phyloP scores from a whole-genome alignment of 64 coral and sea anemone genomes.

The Trachythela sp. region DNA sequence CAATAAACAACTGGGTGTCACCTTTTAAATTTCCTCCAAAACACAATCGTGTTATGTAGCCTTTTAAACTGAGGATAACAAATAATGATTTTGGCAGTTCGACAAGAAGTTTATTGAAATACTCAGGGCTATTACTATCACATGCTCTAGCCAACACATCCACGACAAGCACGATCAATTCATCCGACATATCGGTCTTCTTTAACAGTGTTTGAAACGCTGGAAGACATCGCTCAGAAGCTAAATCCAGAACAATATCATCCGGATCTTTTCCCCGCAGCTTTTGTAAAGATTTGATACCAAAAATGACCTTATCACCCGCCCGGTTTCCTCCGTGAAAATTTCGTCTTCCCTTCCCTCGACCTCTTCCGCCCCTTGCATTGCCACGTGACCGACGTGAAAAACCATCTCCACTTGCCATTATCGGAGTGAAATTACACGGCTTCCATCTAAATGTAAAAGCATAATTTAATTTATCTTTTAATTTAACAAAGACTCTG shows the following conservation, averaged over 20 bases:
- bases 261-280: slow-evolving; percentile 46
- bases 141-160: slow-evolving; percentile 56
- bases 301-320: slow-evolving; percentile 1
- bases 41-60: not conserved
- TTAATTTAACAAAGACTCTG: too few species aligned
- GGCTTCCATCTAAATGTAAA: too few species aligned
- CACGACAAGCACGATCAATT: slow-evolving; percentile 39
- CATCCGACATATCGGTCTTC: slow-evolving; percentile 27
- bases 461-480: too few species aligned
- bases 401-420: too few species aligned
- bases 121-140: slow-evolving; percentile 8
- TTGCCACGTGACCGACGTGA: too few species aligned
- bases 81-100: slow-evolving; percentile 27
- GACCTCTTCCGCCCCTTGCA: not conserved
- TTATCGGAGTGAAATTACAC: too few species aligned
- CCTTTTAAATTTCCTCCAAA: not conserved
- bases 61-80: slow-evolving; percentile 28
- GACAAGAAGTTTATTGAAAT: slow-evolving; percentile 18
- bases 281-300: slow-evolving; percentile 14
- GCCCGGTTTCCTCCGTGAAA: not conserved
- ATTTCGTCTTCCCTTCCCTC: not conserved
- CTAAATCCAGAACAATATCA: slow-evolving; percentile 45
- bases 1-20: not conserved
- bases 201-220: slow-evolving; percentile 33
- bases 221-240: slow-evolving; percentile 20